Evolutionary conservation across 2,888 invertebrate genomes (phyloP).

Genomic region (Apamea epomidion): DNA sequence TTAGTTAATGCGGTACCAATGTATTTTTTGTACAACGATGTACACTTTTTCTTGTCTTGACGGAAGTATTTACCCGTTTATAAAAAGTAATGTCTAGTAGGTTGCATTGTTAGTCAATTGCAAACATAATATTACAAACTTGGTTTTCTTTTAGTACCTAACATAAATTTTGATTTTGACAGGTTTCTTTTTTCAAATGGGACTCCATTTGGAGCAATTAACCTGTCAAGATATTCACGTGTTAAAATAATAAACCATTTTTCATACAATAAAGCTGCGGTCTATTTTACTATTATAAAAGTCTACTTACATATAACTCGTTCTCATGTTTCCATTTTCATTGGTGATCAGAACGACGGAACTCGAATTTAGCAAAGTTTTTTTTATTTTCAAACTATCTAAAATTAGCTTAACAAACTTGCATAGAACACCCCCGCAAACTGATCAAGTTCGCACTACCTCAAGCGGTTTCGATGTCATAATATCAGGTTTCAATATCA

Average conservation of each 20-base stretch:
- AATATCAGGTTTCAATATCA: slow-evolving; percentile 37
- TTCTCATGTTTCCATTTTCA: not conserved
- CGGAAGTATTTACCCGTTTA: not conserved
- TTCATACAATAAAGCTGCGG: not conserved
- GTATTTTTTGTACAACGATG: too few species aligned
- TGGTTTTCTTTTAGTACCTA: too few species aligned
- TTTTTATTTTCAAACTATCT: too few species aligned
- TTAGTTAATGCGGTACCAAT: too few species aligned
- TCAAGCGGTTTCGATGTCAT: slow-evolving; percentile 22
- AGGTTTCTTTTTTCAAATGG: too few species aligned
- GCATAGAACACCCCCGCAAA: not conserved
- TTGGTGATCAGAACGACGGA: not conserved
- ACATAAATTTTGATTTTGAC: too few species aligned
- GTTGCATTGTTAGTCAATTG: not conserved
- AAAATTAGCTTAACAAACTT: not conserved
- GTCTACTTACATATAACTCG: not conserved
- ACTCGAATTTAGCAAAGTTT: not conserved
- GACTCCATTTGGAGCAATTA: too few species aligned
- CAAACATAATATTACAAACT: not conserved
- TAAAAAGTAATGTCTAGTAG: not conserved
- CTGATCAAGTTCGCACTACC: slow-evolving; percentile 14
- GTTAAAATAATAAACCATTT: too few species aligned
- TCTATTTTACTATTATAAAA: not conserved
- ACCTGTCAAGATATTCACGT: too few species aligned
- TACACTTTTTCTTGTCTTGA: too few species aligned